Conservation (phyloP, 2,797 vertebrate species). For the Ctenosaura bakeri region DNA sequence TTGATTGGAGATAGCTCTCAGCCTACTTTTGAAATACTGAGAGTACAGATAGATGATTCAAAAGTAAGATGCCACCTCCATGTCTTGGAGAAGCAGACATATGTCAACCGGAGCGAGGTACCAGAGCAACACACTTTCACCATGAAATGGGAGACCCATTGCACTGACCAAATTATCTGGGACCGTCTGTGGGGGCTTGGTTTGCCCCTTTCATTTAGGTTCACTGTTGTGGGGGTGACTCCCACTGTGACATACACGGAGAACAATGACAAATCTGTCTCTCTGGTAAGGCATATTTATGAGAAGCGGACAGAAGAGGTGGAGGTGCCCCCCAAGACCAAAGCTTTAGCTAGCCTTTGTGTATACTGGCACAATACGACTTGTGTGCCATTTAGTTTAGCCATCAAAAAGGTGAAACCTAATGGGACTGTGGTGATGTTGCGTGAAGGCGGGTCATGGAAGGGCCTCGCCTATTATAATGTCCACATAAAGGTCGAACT, state of each 20-base stretch:
- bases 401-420: not conserved
- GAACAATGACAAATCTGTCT: slow-evolving; percentile 1
- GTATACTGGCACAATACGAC: not conserved
- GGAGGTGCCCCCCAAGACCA: slow-evolving; percentile 8
- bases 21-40: not conserved
- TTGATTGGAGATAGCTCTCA: not conserved
- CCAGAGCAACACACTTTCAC: not conserved
- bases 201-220: not conserved
- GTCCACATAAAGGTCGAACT: not conserved
- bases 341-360: not conserved
- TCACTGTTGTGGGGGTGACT: not conserved
- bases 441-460: not conserved
- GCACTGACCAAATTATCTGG: not conserved
- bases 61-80: not conserved
- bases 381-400: not conserved
- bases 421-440: not conserved
- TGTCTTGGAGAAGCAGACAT: not conserved
- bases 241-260: not conserved
- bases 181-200: slow-evolving; percentile 14
- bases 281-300: not conserved
- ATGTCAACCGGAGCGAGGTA: not conserved
- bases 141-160: not conserved
- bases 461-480: not conserved
- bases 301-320: not conserved
- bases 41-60: not conserved